Conservation (phyloP, 2,113 vertebrate species). For the Ranitomeya imitator region DNA sequence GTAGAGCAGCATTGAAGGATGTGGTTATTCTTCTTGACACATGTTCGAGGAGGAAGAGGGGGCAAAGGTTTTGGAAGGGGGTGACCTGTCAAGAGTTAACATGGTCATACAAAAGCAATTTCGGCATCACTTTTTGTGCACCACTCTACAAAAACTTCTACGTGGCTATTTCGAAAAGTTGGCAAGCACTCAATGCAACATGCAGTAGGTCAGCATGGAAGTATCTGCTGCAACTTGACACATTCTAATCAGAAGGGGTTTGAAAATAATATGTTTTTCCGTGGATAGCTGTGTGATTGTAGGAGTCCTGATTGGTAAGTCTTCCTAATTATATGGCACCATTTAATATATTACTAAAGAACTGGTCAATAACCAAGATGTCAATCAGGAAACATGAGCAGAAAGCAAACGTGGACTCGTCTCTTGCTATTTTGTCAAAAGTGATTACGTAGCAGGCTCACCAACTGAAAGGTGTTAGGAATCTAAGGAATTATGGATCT, state of each 20-base stretch:
- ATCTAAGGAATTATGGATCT: neutral
- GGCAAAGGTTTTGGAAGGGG: no score
- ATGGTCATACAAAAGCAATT: no score
- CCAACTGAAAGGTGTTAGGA: no score
- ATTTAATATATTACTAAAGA: no score
- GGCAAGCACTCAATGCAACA: no score
- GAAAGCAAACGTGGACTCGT: neutral
- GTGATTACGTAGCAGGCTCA: neutral
- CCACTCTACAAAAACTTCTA: no score
- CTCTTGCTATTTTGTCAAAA: neutral
- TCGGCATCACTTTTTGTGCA: no score
- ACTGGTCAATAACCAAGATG: neutral
- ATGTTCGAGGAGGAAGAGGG: no score
- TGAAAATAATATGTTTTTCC: neutral
- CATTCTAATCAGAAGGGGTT: neutral
- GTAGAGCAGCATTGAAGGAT: no score
- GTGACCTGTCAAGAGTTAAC: no score
- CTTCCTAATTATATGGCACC: neutral
- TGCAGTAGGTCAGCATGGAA: neutral
- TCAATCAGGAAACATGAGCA: neutral
- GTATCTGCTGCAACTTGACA: neutral
- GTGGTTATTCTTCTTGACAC: no score
- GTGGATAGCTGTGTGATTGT: neutral
- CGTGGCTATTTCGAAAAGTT: no score
- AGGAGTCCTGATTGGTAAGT: neutral